These are phyloP conservation scores for Tor tambroides DNA, from an alignment of 2,113 vertebrate species.

Conservation along the genomic window DNA sequence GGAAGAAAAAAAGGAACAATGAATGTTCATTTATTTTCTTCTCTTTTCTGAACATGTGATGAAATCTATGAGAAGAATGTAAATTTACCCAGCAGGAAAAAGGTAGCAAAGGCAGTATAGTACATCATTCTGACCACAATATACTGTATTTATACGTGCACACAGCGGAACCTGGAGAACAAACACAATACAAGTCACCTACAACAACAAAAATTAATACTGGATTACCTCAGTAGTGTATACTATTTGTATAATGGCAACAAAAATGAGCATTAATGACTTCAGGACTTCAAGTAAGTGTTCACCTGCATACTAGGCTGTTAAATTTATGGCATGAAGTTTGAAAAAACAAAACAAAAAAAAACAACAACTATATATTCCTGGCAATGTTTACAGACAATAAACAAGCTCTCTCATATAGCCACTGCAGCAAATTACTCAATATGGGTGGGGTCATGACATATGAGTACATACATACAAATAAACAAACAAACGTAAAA, in stretches of 20 bases:
- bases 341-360: too few species aligned
- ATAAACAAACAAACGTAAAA: neutral
- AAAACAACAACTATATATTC: neutral
- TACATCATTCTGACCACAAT: conserved; percentile 66
- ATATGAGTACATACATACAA: neutral
- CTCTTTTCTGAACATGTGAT: neutral
- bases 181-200: neutral
- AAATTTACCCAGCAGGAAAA: conserved; percentile 72
- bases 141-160: neutral
- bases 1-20: neutral
- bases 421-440: neutral
- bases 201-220: neutral
- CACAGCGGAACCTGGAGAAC: conserved; percentile 47
- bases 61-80: neutral
- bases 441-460: neutral
- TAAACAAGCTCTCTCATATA: neutral
- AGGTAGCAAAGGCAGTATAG: conserved; percentile 55
- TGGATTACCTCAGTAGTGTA: neutral
- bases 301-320: neutral
- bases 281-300: neutral
- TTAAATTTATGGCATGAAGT: neutral
- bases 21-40: neutral
- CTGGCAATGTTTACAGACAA: neutral
- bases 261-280: neutral
- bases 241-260: neutral